Percentiles rank a stretch among this genome's conserved stretches.
These are phyloP conservation scores for Eublepharis macularius DNA, from an alignment of 2,113 vertebrate genomes.

Conservation along the genomic window DNA sequence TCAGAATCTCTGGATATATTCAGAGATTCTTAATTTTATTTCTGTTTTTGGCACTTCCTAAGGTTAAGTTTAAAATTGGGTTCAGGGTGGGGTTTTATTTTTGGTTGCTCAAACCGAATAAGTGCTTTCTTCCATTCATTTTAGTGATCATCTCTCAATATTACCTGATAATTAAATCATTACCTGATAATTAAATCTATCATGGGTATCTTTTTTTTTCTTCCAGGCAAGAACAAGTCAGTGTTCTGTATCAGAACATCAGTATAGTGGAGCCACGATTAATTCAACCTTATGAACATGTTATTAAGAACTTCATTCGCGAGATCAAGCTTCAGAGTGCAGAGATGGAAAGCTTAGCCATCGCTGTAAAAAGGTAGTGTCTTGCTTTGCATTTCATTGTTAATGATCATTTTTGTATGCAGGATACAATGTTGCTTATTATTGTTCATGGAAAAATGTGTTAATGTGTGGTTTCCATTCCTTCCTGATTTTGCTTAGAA, in stretches of 20 bases:
- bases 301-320: slow-evolving; percentile 88
- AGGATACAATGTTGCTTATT: background rate
- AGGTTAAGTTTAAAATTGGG: background rate
- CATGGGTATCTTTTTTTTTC: slow-evolving; percentile 35
- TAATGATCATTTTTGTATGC: background rate
- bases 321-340: slow-evolving; percentile 91
- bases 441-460: background rate
- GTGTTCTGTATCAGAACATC: slow-evolving; percentile 92
- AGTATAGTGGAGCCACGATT: slow-evolving; percentile 88
- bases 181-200: background rate
- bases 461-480: background rate
- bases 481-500: background rate
- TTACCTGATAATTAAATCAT: background rate
- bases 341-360: slow-evolving; percentile 93
- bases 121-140: background rate
- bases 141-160: background rate
- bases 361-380: slow-evolving; percentile 90
- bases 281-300: slow-evolving; percentile 87
- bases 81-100: too few relatives aligned
- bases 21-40: too few relatives aligned
- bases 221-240: slow-evolving; percentile 86
- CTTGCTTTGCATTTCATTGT: background rate
- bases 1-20: too few relatives aligned
- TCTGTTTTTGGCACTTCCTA: background rate
- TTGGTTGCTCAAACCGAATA: background rate